phyloP scores from a whole-genome alignment of 2,113 vertebrate species.

The Gavialis gangeticus region DNA sequence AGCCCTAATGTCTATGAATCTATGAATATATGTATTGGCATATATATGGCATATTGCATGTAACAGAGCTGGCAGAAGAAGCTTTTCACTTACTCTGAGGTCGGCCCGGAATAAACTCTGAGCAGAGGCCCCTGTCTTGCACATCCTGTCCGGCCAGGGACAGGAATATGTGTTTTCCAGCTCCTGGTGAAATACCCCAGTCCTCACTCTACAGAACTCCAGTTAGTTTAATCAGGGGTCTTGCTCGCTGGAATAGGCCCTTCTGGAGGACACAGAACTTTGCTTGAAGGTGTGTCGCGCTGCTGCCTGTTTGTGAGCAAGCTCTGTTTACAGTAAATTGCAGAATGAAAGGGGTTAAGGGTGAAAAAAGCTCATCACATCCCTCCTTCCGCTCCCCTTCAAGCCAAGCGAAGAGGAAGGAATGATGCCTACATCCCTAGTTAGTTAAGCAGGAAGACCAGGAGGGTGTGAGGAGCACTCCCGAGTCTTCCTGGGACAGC shows the following conservation, averaged over 20 bases:
- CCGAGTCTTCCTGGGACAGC: background rate
- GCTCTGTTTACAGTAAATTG: background rate
- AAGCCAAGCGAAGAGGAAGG: background rate
- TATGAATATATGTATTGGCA: no score
- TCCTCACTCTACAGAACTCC: background rate
- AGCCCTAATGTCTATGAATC: no score
- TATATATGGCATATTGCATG: no score
- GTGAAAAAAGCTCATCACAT: background rate
- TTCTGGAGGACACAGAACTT: background rate
- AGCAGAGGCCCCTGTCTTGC: background rate
- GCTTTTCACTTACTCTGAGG: no score
- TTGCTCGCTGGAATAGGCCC: background rate
- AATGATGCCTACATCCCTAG: background rate
- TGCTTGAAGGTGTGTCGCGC: background rate
- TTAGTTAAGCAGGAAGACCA: background rate
- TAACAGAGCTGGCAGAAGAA: no score
- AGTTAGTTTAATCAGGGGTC: background rate
- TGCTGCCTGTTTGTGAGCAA: background rate
- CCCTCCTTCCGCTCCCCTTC: background rate
- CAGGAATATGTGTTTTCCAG: background rate
- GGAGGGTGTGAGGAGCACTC: background rate
- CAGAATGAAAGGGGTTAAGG: background rate
- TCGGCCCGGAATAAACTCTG: no score
- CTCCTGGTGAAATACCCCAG: background rate
- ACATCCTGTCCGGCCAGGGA: background rate